phyloP scores from a whole-genome alignment of 2,888 invertebrate genomes.

The Tiphia femorata region DNA sequence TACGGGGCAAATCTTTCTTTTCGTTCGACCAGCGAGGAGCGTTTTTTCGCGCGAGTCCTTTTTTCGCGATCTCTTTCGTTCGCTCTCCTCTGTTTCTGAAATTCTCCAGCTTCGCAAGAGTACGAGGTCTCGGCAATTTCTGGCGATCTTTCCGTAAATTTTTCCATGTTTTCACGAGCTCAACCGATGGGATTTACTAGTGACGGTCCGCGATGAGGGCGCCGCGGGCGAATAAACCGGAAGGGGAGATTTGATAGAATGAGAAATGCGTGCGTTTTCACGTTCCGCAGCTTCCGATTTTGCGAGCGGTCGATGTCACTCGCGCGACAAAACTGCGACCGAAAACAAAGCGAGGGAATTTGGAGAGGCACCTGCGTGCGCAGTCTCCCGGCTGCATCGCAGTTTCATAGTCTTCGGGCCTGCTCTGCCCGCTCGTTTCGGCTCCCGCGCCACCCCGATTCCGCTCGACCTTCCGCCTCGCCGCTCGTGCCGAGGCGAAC shows the following conservation, averaged over 20 bases:
- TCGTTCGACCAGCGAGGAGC: too few species aligned
- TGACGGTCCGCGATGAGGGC: background rate
- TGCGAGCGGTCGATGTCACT: background rate
- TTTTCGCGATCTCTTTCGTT: background rate
- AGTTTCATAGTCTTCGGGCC: constrained; percentile 45
- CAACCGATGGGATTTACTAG: background rate
- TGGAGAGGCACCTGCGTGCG: constrained; percentile 39
- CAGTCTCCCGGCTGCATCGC: constrained; percentile 48
- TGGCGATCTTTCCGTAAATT: too few species aligned
- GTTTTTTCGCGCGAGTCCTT: background rate
- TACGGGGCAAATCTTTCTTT: background rate
- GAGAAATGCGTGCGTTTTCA: background rate
- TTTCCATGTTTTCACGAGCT: too few species aligned
- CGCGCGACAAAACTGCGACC: constrained; percentile 17
- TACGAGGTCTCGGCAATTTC: too few species aligned
- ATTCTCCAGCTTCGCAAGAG: too few species aligned
- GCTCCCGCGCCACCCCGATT: too few species aligned
- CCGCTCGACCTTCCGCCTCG: too few species aligned
- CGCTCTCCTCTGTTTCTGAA: too few species aligned
- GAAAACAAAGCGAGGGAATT: constrained; percentile 28
- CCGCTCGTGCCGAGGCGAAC: constrained; percentile 46
- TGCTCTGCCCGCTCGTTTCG: constrained; percentile 9
- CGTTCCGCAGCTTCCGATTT: too few species aligned
- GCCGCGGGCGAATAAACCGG: constrained; percentile 4
- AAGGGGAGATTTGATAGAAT: background rate